A percentile compares a stretch with the other conserved stretches of the same genome.
These are phyloP conservation scores for Cervus canadensis DNA, from an alignment of 2,113 vertebrate genomes.

Conservation along the genomic window DNA sequence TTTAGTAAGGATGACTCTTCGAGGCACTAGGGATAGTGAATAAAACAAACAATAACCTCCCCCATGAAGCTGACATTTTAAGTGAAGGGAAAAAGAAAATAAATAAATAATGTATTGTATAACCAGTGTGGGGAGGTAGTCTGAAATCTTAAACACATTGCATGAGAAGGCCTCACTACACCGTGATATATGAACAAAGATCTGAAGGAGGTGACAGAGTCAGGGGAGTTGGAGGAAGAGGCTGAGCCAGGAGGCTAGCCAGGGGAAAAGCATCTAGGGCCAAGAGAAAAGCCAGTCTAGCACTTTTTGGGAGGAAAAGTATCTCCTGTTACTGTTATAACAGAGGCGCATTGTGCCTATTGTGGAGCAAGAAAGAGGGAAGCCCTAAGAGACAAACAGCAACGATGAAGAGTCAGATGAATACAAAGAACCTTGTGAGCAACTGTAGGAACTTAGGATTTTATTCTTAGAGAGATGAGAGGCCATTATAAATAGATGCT, in stretches of 20 bases:
- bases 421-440: background rate
- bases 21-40: background rate
- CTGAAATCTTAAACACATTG: background rate
- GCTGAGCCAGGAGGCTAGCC: background rate
- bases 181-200: background rate
- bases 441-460: background rate
- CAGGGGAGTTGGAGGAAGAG: rapidly evolving
- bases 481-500: background rate
- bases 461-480: background rate
- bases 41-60: background rate
- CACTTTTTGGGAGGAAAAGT: rapidly evolving
- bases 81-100: background rate
- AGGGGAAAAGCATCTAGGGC: background rate
- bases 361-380: background rate
- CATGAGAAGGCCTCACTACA: background rate
- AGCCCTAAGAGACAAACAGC: background rate
- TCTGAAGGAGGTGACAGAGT: background rate
- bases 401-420: background rate
- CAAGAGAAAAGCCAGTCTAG: background rate
- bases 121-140: background rate
- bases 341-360: background rate
- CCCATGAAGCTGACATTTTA: background rate
- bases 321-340: background rate
- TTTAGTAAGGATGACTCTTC: background rate
- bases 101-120: background rate